Percentiles rank a stretch among this genome's conserved stretches.
phyloP scores from a whole-genome alignment of 2,888 invertebrate species.

The Atrina japonica region DNA sequence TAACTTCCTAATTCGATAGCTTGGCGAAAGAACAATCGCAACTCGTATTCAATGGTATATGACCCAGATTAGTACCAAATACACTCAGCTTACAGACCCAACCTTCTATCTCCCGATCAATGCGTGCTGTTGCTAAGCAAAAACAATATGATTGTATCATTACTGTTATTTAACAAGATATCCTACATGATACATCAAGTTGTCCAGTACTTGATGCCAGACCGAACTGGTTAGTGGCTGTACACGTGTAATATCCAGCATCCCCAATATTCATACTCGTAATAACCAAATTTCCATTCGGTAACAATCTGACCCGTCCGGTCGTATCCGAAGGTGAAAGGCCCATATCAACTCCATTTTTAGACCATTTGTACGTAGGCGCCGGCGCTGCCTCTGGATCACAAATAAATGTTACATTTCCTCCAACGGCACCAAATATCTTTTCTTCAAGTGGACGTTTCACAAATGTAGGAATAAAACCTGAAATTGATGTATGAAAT shows the following conservation, averaged over 20 bases:
- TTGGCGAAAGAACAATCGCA: no score
- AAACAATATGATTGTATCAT: no score
- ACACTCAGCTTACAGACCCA: no score
- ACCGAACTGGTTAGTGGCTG: constrained; percentile 83
- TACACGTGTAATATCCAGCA: constrained; percentile 91
- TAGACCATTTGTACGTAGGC: constrained; percentile 59
- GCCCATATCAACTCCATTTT: constrained; percentile 54
- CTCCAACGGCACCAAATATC: constrained; percentile 94
- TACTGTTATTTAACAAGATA: no score
- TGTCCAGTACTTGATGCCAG: constrained; percentile 60
- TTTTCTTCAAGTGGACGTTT: constrained; percentile 93
- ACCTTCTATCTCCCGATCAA: no score
- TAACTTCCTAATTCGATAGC: no score
- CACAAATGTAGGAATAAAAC: constrained; percentile 91
- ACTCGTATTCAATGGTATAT: no score
- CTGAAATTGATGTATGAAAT: constrained; percentile 62
- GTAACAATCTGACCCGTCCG: constrained; percentile 83
- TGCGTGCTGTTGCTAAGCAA: no score
- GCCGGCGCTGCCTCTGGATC: constrained; percentile 95
- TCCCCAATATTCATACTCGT: constrained; percentile 88
- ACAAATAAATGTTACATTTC: constrained; percentile 94
- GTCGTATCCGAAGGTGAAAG: constrained; percentile 51
- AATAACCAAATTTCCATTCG: constrained; percentile 85
- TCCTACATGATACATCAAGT: constrained; percentile 66
- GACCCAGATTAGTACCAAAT: no score